phyloP scores from a whole-genome alignment of 2,888 invertebrate genomes.

The Cacoxenus indagator region DNA sequence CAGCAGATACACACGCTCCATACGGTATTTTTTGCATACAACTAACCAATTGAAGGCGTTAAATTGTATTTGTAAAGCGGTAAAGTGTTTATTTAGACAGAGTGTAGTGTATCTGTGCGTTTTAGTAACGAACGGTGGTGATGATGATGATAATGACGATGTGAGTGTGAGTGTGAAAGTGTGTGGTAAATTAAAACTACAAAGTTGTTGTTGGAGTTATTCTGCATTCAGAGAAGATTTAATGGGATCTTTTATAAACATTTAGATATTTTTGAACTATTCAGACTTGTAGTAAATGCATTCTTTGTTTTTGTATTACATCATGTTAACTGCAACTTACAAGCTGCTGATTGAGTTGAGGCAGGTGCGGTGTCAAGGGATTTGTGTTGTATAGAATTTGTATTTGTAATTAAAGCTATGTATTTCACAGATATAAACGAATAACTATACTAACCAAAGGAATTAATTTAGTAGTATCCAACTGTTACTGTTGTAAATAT shows the following conservation, averaged over 20 bases:
- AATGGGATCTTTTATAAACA: background rate
- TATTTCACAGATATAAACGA: too few species aligned
- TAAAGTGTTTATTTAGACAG: background rate
- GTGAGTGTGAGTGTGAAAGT: background rate
- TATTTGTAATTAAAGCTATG: background rate
- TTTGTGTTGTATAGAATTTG: background rate
- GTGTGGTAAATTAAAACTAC: background rate
- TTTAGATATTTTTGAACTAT: background rate
- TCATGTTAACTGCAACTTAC: background rate
- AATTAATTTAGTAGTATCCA: too few species aligned
- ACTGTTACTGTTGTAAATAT: too few species aligned
- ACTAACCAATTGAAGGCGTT: conserved; percentile 17
- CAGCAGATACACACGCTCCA: background rate
- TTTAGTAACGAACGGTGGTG: background rate
- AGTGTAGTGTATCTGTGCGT: background rate
- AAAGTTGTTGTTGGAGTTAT: background rate
- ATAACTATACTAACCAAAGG: too few species aligned
- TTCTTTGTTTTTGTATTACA: background rate
- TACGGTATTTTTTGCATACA: conserved; percentile 21
- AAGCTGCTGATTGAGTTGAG: conserved; percentile 9
- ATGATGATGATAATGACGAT: background rate
- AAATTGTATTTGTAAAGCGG: conserved; percentile 4
- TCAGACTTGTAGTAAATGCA: background rate
- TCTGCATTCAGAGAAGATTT: background rate
- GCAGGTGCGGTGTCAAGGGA: background rate